Base-by-base conservation (phyloP, 2,888 invertebrate genomes). In the Protodeltote pygarga region DNA sequence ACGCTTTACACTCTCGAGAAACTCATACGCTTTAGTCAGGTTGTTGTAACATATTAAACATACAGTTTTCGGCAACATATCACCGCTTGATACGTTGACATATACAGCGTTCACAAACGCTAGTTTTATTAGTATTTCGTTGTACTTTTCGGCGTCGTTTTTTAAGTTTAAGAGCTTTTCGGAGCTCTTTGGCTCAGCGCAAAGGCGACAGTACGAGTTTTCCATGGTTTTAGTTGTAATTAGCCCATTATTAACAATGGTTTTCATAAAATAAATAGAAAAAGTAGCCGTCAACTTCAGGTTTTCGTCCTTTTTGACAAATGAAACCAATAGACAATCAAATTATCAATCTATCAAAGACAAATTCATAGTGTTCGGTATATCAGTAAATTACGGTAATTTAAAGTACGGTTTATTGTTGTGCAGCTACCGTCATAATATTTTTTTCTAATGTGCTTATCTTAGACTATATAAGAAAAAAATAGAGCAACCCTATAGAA, bases 101-200 rank as follows among this genome's bases (percentile, higher is more conserved):
- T 87, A 88, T 8, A 81, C 68, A 11, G 85, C 86, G 52, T 89
- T 89, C n/a, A 90, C 58, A 49, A 87, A 85, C 2, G 55, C 44
- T 11, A 59, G 55, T 10, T 59, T 61, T 34, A 59, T 0, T 4
- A 54, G 28, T 13, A 61, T 50, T 49, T 59, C 59, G 8, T 54
- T 33, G 23, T 41, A 29, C 41, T 50, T 61, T 16, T 50, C 44
- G 4, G 14, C 3, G 33, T 59, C 55, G 14, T 34, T 21, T 13
- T 59, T 40, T n/a, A 59, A 23, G 34, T 59, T 49, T 1, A 59
- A 13, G 6, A 59, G 59, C 42, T 59, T 59, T 17, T 59, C 59
- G n/a, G 61, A 29, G 50, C 42, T 59, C 29, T 61, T 59, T 21
- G 40, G 55, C 37, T 49, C 61, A 3, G 59, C 59, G 9, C 59